A percentile compares a stretch with the other conserved stretches of the same genome.
These are phyloP conservation scores for Mustela lutreola DNA, from an alignment of 2,113 vertebrate genomes.

Conservation along the genomic window DNA sequence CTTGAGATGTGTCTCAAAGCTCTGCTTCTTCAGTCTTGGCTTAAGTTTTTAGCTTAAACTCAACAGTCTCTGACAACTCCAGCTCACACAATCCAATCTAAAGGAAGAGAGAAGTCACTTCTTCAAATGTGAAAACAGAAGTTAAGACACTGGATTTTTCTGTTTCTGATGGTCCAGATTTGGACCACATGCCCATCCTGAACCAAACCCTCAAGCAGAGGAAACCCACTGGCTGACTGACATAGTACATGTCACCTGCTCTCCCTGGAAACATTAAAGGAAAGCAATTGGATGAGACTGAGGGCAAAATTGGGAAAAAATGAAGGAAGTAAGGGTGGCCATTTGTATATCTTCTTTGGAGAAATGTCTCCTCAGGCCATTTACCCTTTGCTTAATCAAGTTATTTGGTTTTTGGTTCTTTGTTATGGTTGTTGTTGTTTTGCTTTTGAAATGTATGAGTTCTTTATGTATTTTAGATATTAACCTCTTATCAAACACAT, in stretches of 20 bases:
- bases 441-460: neutral
- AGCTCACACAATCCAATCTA: neutral
- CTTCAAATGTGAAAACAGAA: neutral
- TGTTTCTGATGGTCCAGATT: neutral
- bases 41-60: neutral
- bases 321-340: neutral
- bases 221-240: neutral
- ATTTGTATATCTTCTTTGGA: too few species aligned
- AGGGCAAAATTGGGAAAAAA: neutral
- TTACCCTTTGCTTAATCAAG: neutral
- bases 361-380: neutral
- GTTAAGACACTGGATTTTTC: neutral
- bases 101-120: neutral
- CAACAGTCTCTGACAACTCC: neutral
- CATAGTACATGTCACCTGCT: fast-evolving
- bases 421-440: neutral
- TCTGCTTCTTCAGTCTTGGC: neutral
- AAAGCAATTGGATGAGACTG: neutral
- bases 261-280: neutral
- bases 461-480: neutral
- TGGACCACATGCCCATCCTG: neutral
- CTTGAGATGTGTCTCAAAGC: neutral
- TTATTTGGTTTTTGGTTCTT: neutral
- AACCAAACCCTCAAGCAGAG: neutral
- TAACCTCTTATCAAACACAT: neutral